These are phyloP conservation scores for Dromococcyx pavoninus DNA, from an alignment of 2,797 vertebrate genomes.

Conservation along the genomic window DNA sequence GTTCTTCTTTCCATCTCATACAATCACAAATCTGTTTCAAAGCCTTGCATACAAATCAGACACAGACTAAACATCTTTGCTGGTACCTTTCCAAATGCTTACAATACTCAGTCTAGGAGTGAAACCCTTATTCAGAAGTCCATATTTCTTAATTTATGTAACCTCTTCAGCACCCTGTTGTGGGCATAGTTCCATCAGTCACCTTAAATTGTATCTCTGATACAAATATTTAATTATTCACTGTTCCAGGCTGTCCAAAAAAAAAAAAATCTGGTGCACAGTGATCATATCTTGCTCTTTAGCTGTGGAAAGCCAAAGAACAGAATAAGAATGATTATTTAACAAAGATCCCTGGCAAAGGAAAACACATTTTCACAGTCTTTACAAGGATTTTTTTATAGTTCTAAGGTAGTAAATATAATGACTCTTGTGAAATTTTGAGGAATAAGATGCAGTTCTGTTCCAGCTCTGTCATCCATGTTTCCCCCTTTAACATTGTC, in stretches of 20 bases:
- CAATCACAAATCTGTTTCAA: not conserved
- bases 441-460: not conserved
- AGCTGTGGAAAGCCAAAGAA: not conserved
- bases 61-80: slow-evolving; percentile 10
- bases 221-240: not conserved
- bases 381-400: not conserved
- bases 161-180: not conserved
- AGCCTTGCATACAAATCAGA: not conserved
- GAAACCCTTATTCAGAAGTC: not conserved
- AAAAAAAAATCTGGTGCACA: not conserved
- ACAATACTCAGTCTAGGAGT: not conserved
- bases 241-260: not conserved
- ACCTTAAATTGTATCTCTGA: not conserved
- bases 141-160: not conserved
- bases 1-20: not conserved
- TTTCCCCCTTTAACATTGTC: not conserved
- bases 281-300: not conserved
- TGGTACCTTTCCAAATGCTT: slow-evolving; percentile 1
- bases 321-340: not conserved
- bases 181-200: not conserved
- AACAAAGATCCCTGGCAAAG: not conserved
- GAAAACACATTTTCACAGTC: not conserved
- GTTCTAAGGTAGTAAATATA: not conserved
- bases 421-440: not conserved
- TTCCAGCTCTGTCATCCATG: not conserved